Conservation (phyloP, 2,888 invertebrate genomes). For the Villa cingulata region DNA sequence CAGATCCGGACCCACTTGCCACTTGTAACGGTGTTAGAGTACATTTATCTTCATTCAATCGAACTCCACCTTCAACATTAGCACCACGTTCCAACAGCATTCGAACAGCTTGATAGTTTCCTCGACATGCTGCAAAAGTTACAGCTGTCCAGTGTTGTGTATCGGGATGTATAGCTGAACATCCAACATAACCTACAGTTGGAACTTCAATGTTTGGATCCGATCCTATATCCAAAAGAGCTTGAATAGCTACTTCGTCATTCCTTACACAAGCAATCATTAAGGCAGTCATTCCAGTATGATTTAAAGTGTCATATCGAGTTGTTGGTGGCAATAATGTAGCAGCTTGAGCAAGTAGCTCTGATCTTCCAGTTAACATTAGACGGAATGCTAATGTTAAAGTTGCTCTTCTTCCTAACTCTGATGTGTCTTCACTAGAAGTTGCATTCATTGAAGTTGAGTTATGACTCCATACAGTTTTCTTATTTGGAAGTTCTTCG, state of each 20-base stretch:
- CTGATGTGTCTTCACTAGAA: slow-evolving; percentile 29
- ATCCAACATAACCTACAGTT: slow-evolving; percentile 27
- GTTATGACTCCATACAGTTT: slow-evolving; percentile 21
- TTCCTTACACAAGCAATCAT: slow-evolving; percentile 73
- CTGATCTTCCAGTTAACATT: slow-evolving; percentile 63
- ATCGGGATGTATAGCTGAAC: slow-evolving; percentile 47
- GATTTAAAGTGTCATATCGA: slow-evolving; percentile 61
- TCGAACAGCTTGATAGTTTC: slow-evolving; percentile 46
- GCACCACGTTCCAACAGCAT: slow-evolving; percentile 68
- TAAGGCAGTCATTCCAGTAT: slow-evolving; percentile 64
- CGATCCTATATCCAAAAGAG: slow-evolving; percentile 65
- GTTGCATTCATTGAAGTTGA: slow-evolving; percentile 18
- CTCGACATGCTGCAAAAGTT: slow-evolving; percentile 57
- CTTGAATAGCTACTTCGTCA: slow-evolving; percentile 61
- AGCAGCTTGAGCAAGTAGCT: slow-evolving; percentile 64
- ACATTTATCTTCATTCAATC: slow-evolving; percentile 67
- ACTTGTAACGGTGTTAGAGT: slow-evolving; percentile 81
- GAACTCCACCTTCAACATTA: slow-evolving; percentile 72
- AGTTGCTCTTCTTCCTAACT: slow-evolving; percentile 51
- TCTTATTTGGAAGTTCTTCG: slow-evolving; percentile 38
- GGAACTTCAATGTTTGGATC: slow-evolving; percentile 73
- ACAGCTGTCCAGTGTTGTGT: slow-evolving; percentile 78
- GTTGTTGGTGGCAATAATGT: slow-evolving; percentile 57
- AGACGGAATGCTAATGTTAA: slow-evolving; percentile 68
- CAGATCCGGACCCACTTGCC: slow-evolving; percentile 67